Base-by-base conservation (phyloP, 2,113 vertebrate genomes). In the Uropsilus gracilis region DNA sequence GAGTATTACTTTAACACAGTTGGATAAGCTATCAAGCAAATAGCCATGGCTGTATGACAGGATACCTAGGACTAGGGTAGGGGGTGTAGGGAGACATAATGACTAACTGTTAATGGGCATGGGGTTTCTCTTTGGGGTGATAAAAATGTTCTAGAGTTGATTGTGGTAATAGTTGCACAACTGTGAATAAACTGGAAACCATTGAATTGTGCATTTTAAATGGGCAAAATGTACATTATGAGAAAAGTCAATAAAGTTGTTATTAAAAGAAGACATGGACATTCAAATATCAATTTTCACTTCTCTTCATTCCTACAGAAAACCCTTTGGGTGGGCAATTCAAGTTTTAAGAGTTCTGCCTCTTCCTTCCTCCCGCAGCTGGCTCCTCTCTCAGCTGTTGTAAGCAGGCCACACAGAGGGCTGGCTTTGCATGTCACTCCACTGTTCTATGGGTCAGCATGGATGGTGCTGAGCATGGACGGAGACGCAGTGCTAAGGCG, bases 1-100 rank as follows among this genome's bases (percentile, higher is more conserved):
- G 80, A 80, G 81, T 66, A 90, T 95, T 82, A 88, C n/a, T 18
- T 91, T 94, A 26, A 53, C 69, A 75, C n/a, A 80, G 50, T 76
- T 77, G 68, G 44, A 14, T 90, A 59, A 63, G 77, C 77, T 78
- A 68, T 64, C 69, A 89, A 90, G 42, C 3, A 18, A 57, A 26
- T 73, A 64, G 10, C 22, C 71, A 10, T 11, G n/a, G 39, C 37
- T 30, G 64, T 24, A 3, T 8, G n/a, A n/a, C n/a, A 28, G 0
- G 37, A 39, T 46, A 30, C 24, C 5, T 6, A 42, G 61, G 28
- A 18, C 37, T 34, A 12, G 44, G 39, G 5, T n/a, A 3, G 6
- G 10, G 5, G 2, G 0, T 83, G 17, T 46, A 48, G 46, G 46
- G 44, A 13, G 8, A 39, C 30, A 50, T 10, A 7, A n/a, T 32